Evolutionary conservation across 2,888 invertebrate genomes (phyloP), one percentile per base, ranked within the genome.

Genomic region (Cataglyphis altisquamis): DNA sequence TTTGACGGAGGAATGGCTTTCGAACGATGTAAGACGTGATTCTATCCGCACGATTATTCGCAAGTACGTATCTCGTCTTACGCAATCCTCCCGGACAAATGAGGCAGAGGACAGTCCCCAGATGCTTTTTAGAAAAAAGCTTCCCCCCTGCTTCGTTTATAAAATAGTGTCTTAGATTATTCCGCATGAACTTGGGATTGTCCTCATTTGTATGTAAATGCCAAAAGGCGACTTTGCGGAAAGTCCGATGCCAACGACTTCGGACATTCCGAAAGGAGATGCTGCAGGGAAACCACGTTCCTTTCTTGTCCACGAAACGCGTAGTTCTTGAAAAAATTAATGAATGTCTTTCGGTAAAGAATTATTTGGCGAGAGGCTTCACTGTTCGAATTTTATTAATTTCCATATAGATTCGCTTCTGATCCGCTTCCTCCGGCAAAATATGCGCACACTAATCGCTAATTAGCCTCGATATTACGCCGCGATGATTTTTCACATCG

Each of bases 401-500:
- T 60, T 78, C 77, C 57, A 67, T 68, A n/a, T n/a, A 60, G 52
- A 68, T 55, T 52, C 29, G 45, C 8, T 18, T 25, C 32, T 41
- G 66, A 25, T 39, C 8, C 45, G 68, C 18, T 45, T n/a, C n/a
- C 15, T 15, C 25, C 78, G 57, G 18, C n/a, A n/a, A 78, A 15
- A 70, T 70, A 78, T 70, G 52, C 57, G 63, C 83, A 64, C 70
- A 64, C 64, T 72, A 66, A 83, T 83, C 64, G 36, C 39, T 72
- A 25, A 72, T 66, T 83, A 83, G 55, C 55, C 57, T n/a, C 45
- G 64, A 72, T 64, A 60, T 80, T 70, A 64, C 25, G 1, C 32
- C n/a, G 32, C 21, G n/a, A n/a, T 4, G n/a, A 21, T 73, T 81
- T 88, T 32, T 82, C 62, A 83, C 72, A 72, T 78, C 41, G 82